Conservation (phyloP, 2,888 invertebrate genomes). For the Lordiphosa fenestrarum region DNA sequence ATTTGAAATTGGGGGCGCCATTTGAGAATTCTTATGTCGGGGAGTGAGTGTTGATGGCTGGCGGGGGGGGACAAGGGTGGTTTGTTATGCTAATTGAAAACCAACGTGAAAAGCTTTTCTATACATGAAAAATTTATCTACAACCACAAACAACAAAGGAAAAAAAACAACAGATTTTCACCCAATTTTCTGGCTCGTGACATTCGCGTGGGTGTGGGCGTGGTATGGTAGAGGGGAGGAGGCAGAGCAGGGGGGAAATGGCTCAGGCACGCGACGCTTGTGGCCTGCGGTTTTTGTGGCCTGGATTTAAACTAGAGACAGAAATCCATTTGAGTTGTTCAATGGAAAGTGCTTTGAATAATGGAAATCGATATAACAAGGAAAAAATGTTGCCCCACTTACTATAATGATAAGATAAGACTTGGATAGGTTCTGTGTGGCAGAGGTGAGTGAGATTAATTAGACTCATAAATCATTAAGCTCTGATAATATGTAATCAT, state of each 20-base stretch:
- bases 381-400: conserved; percentile 36
- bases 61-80: conserved; percentile 20
- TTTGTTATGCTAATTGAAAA: conserved; percentile 73
- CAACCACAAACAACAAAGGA: background rate
- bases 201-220: conserved; percentile 42
- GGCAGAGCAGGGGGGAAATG: background rate
- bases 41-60: conserved; percentile 48
- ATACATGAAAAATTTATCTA: conserved; percentile 56
- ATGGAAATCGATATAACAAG: conserved; percentile 28
- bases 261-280: conserved; percentile 51
- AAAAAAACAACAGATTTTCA: conserved; percentile 57
- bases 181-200: conserved; percentile 74
- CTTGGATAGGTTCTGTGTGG: conserved; percentile 6
- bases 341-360: conserved; percentile 17
- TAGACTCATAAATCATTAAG: conserved; percentile 5
- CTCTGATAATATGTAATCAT: no score
- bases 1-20: conserved; percentile 18
- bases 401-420: conserved; percentile 8
- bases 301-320: conserved; percentile 18
- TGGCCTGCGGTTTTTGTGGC: conserved; percentile 33
- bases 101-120: conserved; percentile 52
- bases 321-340: conserved; percentile 30
- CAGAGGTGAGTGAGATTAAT: conserved; percentile 7
- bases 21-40: conserved; percentile 22
- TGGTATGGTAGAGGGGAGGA: conserved; percentile 9